These are phyloP conservation scores for Myiagra hebetior DNA, from an alignment of 2,113 vertebrate genomes.

Conservation along the genomic window DNA sequence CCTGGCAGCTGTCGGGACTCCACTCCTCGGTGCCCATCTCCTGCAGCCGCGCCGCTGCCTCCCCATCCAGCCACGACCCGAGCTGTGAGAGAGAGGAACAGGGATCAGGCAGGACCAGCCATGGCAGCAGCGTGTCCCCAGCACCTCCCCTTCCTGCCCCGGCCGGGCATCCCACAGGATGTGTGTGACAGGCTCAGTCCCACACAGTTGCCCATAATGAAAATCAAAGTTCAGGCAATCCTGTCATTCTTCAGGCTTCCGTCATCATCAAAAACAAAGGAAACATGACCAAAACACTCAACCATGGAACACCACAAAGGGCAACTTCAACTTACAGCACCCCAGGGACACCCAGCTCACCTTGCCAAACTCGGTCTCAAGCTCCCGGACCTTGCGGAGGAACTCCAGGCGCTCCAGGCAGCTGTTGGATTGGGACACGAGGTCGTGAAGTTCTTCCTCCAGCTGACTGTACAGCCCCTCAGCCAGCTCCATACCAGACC, in stretches of 20 bases:
- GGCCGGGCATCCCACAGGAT: fast-evolving
- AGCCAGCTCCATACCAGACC: constrained; percentile 76
- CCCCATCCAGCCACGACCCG: constrained; percentile 82
- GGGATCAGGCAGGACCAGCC: fast-evolving
- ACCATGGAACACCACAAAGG: fast-evolving
- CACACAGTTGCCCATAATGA: fast-evolving
- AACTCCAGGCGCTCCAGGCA: constrained; percentile 82
- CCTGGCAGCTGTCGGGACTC: constrained; percentile 69
- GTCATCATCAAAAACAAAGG: background rate
- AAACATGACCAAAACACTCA: background rate
- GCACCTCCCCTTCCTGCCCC: background rate
- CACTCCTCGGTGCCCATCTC: constrained; percentile 70
- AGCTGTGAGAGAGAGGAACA: constrained; percentile 68
- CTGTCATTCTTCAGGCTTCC: background rate
- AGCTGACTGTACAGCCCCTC: constrained; percentile 82
- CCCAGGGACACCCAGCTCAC: constrained; percentile 31
- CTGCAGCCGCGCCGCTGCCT: constrained; percentile 75
- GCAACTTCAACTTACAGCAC: background rate
- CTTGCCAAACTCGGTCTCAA: constrained; percentile 76
- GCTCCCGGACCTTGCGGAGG: constrained; percentile 73
- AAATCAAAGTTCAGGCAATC: background rate
- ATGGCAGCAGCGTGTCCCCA: background rate
- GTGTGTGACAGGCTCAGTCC: background rate
- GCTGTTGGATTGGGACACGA: constrained; percentile 88
- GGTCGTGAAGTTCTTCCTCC: constrained; percentile 86